Evolutionary conservation across 1,140 invertebrate genomes (phyloP).

Genomic region (Zaprionus kolodkinae): DNA sequence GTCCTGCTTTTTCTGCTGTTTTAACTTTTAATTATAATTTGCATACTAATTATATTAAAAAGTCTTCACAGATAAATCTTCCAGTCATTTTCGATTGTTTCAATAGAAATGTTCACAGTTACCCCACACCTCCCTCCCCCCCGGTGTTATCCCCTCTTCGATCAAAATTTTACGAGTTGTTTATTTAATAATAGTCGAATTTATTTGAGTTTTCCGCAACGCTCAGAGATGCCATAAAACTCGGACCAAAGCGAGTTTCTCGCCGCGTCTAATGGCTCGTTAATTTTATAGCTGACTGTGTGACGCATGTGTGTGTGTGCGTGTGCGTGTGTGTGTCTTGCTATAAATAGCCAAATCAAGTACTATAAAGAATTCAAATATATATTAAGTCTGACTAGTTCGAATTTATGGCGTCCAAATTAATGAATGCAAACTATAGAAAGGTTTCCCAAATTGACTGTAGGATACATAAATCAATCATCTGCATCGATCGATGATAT

Average conservation of each 20-base stretch:
- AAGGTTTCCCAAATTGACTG: conserved; percentile 1
- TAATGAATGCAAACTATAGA: neutral
- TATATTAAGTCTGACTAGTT: conserved; percentile 10
- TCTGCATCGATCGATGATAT: neutral
- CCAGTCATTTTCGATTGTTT: conserved; percentile 8
- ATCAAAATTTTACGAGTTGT: conserved; percentile 55
- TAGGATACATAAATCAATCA: neutral
- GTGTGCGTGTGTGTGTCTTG: conserved; percentile 37
- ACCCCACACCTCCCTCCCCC: neutral
- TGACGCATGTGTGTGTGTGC: conserved; percentile 1
- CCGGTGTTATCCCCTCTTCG: neutral
- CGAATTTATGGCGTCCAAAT: neutral
- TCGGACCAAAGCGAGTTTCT: conserved; percentile 42
- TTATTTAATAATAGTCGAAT: conserved; percentile 60
- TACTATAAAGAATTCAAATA: conserved; percentile 17
- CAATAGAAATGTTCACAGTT: conserved; percentile 2
- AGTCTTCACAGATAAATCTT: conserved; percentile 15
- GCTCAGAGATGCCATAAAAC: conserved; percentile 9
- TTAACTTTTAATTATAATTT: conserved; percentile 57
- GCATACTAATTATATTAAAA: conserved; percentile 60
- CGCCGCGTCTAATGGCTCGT: conserved; percentile 39
- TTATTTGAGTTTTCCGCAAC: conserved; percentile 68
- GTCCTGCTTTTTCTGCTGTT: conserved; percentile 24
- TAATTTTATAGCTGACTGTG: conserved; percentile 51
- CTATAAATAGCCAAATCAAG: conserved; percentile 62